phyloP scores from a whole-genome alignment of 1,140 invertebrate species.

The Aphelenchoides avenae region DNA sequence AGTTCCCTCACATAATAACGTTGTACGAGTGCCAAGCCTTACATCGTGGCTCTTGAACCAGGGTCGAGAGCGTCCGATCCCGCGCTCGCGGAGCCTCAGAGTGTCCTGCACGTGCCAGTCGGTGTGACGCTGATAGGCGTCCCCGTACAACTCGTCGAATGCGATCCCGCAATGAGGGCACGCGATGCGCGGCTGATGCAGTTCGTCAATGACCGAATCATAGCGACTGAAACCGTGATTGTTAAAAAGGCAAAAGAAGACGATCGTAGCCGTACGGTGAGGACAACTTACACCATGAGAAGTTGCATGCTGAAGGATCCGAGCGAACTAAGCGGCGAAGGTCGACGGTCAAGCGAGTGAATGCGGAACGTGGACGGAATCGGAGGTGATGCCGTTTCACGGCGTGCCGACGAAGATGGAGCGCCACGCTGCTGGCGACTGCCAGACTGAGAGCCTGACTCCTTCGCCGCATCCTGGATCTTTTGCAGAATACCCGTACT shows the following conservation, averaged over 20 bases:
- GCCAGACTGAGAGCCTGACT: slow-evolving; percentile 6
- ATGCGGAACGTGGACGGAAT: slow-evolving; percentile 41
- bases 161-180: slow-evolving; percentile 48
- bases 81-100: slow-evolving; percentile 17
- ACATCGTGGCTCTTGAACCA: slow-evolving; percentile 34
- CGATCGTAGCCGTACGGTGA: background rate
- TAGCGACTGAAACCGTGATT: slow-evolving; percentile 44
- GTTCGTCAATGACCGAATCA: slow-evolving; percentile 41
- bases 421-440: slow-evolving; percentile 6
- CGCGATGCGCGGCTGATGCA: slow-evolving; percentile 25
- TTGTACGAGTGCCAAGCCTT: background rate
- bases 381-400: slow-evolving; percentile 23
- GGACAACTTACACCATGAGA: slow-evolving; percentile 40
- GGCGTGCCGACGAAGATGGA: too few relatives aligned
- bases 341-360: slow-evolving; percentile 28
- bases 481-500: slow-evolving; percentile 21
- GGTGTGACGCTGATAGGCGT: slow-evolving; percentile 43
- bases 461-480: slow-evolving; percentile 12
- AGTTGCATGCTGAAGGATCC: slow-evolving; percentile 41
- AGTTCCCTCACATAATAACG: slow-evolving; percentile 17
- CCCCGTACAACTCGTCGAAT: slow-evolving; percentile 35
- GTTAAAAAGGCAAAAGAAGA: slow-evolving; percentile 14
- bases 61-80: slow-evolving; percentile 5
- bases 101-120: slow-evolving; percentile 49
- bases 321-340: slow-evolving; percentile 28